These are phyloP conservation scores for Tamias sibiricus DNA, from an alignment of 2,113 vertebrate genomes.

Conservation along the genomic window DNA sequence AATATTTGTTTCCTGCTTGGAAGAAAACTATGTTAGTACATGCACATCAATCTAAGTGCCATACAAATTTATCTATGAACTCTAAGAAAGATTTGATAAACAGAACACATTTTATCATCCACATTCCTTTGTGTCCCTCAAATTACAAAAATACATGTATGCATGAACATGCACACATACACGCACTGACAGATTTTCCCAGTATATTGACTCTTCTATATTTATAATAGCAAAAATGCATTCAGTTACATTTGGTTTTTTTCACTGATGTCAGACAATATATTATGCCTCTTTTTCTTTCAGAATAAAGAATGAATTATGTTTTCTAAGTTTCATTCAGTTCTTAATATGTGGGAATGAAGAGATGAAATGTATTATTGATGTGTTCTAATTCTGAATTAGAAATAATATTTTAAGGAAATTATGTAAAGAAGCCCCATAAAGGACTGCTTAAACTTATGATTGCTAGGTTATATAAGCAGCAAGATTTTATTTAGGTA, in stretches of 20 bases:
- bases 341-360: not conserved
- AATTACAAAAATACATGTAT: not conserved
- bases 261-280: not conserved
- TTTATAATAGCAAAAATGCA: not conserved
- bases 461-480: not conserved
- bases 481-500: not conserved
- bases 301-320: not conserved
- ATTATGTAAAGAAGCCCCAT: not conserved
- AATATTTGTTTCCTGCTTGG: not conserved
- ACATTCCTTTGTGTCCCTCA: not conserved
- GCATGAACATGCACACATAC: not conserved
- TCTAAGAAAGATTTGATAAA: not conserved
- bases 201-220: not conserved
- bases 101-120: not conserved
- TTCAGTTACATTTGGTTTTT: not conserved
- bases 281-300: not conserved
- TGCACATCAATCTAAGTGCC: not conserved
- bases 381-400: not conserved
- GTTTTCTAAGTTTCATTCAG: conserved; percentile 2
- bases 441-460: not conserved
- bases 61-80: not conserved
- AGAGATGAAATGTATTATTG: not conserved
- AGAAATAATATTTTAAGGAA: conserved; percentile 19
- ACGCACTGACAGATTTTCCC: not conserved
- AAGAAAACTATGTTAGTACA: not conserved